phyloP scores from a whole-genome alignment of 2,113 vertebrate genomes.

The Lophochroa leadbeateri region DNA sequence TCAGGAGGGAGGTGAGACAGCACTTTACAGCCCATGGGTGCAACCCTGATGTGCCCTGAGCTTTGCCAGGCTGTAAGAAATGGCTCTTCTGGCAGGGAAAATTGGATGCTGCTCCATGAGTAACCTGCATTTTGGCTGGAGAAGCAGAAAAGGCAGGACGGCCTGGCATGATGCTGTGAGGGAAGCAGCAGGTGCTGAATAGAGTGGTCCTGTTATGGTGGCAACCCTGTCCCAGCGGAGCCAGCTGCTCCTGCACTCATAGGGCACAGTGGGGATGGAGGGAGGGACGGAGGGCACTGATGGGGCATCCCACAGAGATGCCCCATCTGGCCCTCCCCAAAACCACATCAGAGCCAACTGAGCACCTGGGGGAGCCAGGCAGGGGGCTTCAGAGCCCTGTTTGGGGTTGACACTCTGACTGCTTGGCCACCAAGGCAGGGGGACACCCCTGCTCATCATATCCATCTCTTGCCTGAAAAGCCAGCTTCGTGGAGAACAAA shows the following conservation, averaged over 20 bases:
- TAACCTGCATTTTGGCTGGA: not conserved
- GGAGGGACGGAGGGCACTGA: not conserved
- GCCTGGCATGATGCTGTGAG: not conserved
- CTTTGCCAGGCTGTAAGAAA: not conserved
- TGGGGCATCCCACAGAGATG: rapidly evolving
- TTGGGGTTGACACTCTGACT: rapidly evolving
- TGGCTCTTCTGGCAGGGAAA: not conserved
- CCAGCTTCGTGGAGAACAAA: not conserved
- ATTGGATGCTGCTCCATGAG: not conserved
- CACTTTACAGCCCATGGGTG: not conserved
- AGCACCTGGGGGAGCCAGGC: not conserved
- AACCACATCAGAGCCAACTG: not conserved
- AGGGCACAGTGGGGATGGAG: not conserved
- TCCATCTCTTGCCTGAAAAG: not conserved
- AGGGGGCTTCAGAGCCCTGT: rapidly evolving
- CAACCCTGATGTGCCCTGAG: not conserved
- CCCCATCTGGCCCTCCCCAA: not conserved
- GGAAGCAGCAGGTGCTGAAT: not conserved
- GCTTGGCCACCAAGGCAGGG: not conserved
- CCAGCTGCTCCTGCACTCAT: rapidly evolving
- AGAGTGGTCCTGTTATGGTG: not conserved
- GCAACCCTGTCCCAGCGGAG: not conserved
- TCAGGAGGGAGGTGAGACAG: not conserved
- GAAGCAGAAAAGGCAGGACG: not conserved
- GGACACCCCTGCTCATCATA: not conserved